These are phyloP conservation scores for Rhopalosiphum nymphaeae DNA, from an alignment of 2,888 invertebrate genomes.

Conservation along the genomic window DNA sequence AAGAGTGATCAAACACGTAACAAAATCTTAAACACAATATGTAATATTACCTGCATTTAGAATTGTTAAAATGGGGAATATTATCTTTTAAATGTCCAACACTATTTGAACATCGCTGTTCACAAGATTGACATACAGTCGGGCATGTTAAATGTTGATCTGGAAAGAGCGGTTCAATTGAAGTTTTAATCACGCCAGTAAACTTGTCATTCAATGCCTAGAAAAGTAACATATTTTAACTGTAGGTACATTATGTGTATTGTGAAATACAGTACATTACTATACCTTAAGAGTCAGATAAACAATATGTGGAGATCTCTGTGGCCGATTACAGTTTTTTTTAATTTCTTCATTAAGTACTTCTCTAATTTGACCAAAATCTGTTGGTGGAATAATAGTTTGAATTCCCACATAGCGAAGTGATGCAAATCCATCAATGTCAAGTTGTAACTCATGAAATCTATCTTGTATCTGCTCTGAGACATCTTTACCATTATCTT, in stretches of 20 bases:
- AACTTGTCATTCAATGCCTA: constrained; percentile 82
- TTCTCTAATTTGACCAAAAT: constrained; percentile 75
- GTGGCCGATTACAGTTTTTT: constrained; percentile 80
- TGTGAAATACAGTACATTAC: neutral
- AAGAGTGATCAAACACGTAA: neutral
- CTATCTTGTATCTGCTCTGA: constrained; percentile 76
- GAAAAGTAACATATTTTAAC: constrained; percentile 66
- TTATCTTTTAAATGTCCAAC: constrained; percentile 79
- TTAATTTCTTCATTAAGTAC: constrained; percentile 77
- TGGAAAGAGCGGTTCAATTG: constrained; percentile 78
- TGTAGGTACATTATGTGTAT: neutral
- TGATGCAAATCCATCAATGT: constrained; percentile 81
- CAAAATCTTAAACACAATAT: neutral
- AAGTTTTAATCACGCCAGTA: constrained; percentile 76
- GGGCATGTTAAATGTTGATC: constrained; percentile 86
- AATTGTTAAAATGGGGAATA: constrained; percentile 73
- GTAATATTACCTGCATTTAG: constrained; percentile 69
- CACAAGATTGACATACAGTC: constrained; percentile 80
- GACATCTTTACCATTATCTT: constrained; percentile 75
- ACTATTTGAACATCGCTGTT: constrained; percentile 75
- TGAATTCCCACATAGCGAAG: constrained; percentile 79
- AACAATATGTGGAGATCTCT: constrained; percentile 78
- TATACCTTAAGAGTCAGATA: constrained; percentile 78
- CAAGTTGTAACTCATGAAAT: constrained; percentile 76
- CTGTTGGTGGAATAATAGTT: constrained; percentile 73